Evolutionary conservation across 1,140 invertebrate genomes (phyloP), one percentile per base, ranked within the genome.

Genomic region (Prorops nasuta): DNA sequence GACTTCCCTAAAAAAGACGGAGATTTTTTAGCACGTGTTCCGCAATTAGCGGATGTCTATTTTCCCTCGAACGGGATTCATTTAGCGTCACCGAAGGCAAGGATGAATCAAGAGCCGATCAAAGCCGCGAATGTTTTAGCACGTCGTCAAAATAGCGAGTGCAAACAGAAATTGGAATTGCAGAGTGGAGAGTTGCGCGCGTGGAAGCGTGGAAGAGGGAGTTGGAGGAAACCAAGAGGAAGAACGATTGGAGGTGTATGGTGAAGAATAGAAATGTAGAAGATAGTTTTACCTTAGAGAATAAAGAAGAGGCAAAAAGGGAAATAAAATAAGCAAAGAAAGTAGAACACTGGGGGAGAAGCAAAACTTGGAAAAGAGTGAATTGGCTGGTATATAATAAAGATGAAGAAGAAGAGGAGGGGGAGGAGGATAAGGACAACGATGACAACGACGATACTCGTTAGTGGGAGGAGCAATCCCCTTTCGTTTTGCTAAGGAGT

Each of bases 161-260:
- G 31, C 24, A 53, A 60, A 60, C 22, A 42, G 14, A 38, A 43
- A 36, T 35, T 16, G n/a, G 20, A 32, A 43, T 49, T 43, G 52
- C 35, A 34, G 38, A 32, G 40, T 24, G n/a, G 16, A 45, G 21
- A 35, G 31, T 31, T 17, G 7, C 3, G 14, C 16, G 28, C 19
- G 45, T 20, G 21, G 12, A 20, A 35, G 36, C 3, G 31, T 31
- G 24, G 16, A 10, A 16, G 41, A 37, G 35, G 21, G 16, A 43
- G 7, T 41, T 16, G 19, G 37, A 49, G 24, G n/a, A n/a, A n/a
- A n/a, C n/a, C n/a, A n/a, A n/a, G 15, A 14, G 42, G 19, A 16
- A 14, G 44, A 12, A 19, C 10, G 12, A 12, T 12, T 3, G 20
- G 18, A 2, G n/a, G n/a, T n/a, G n/a, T n/a, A n/a, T n/a, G n/a